phyloP scores from a whole-genome alignment of 2,888 invertebrate genomes.

The Oscheius sp. region DNA sequence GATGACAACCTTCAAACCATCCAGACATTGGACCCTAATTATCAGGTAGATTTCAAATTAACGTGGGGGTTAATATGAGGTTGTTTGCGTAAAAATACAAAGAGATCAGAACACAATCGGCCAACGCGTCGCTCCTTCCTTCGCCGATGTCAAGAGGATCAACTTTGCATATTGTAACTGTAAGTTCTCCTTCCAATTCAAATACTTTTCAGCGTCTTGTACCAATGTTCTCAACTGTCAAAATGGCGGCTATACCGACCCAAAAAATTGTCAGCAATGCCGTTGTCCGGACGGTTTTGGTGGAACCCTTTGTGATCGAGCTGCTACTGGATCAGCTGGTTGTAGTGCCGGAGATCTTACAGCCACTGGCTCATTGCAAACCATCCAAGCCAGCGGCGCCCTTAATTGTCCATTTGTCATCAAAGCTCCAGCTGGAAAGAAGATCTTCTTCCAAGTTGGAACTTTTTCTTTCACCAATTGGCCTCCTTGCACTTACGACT shows the following conservation, averaged over 20 bases:
- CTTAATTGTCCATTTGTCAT: slow-evolving; percentile 59
- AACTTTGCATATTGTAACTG: slow-evolving; percentile 65
- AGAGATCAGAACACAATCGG: slow-evolving; percentile 65
- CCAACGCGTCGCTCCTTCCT: slow-evolving; percentile 58
- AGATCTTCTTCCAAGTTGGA: slow-evolving; percentile 52
- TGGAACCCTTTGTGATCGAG: slow-evolving; percentile 39
- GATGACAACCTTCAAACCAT: slow-evolving; percentile 37
- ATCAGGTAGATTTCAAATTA: slow-evolving; percentile 40
- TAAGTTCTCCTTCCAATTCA: too few relatives aligned
- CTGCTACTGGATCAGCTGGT: slow-evolving; percentile 15
- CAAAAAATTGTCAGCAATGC: slow-evolving; percentile 57
- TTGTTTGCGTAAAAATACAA: too few relatives aligned
- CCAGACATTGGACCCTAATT: slow-evolving; percentile 58
- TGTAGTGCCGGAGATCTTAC: slow-evolving; percentile 48
- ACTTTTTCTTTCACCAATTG: slow-evolving; percentile 27
- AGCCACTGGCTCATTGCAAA: slow-evolving; percentile 42
- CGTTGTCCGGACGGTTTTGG: slow-evolving; percentile 63
- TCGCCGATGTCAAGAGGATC: slow-evolving; percentile 65
- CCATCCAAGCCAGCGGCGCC: slow-evolving; percentile 45
- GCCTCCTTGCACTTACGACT: slow-evolving; percentile 38
- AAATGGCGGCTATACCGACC: slow-evolving; percentile 65
- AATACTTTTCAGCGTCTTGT: slow-evolving; percentile 47
- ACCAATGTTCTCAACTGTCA: slow-evolving; percentile 44
- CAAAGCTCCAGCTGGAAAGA: slow-evolving; percentile 51
- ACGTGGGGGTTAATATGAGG: neutral